Evolutionary conservation across 35 echinoderm and acorn worm species (phyloP), one percentile per base, ranked within the genome.

Genomic region (Chiridota heheva): DNA sequence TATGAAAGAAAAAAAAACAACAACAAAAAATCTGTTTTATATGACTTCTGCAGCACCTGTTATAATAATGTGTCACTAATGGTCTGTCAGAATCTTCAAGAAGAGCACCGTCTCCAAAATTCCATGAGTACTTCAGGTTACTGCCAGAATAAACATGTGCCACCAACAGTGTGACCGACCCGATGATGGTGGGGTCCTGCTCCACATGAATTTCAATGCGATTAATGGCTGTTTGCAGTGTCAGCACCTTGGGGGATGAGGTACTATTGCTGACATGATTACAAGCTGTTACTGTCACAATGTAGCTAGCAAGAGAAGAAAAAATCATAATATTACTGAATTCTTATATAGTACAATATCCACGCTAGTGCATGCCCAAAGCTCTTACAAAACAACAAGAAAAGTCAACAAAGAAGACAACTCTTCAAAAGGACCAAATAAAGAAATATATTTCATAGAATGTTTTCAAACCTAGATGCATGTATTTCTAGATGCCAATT

Each of bases 221-320:
- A 13, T 33, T 49, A 39, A 96, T 75, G 13, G 43, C 47, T 26
- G 87, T 67, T 58, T 90, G 86, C 10, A 96, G 30, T 40, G 44
- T 67, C 68, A 96, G 40, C 29, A 65, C 47, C 16, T 90, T 65
- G 13, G 92, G 92, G 7, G 68, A 42, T 41, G 92, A 90, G 15
- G 87, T 90, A 2, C 47, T 87, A 61, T 86, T 86, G 48, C 87
- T 86, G 28, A 90, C 47, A n/a, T 58, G 20, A 42, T 96, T 96
- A 22, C 42, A 58, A 2, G 86, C 82, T n/a, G 42, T 39, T 31
- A 96, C 92, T n/a, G 92, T 90, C 16, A 96, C 77, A 25, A 38
- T 53, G 67, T 89, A 95, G 43, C 91, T 95, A 22, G 36, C 47
- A 31, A 8, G 20, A 53, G 32, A 33, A 13, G 16, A 44, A 86